Evolutionary conservation across 1,140 invertebrate genomes (phyloP).

Genomic region (Coenobita brevimanus): DNA sequence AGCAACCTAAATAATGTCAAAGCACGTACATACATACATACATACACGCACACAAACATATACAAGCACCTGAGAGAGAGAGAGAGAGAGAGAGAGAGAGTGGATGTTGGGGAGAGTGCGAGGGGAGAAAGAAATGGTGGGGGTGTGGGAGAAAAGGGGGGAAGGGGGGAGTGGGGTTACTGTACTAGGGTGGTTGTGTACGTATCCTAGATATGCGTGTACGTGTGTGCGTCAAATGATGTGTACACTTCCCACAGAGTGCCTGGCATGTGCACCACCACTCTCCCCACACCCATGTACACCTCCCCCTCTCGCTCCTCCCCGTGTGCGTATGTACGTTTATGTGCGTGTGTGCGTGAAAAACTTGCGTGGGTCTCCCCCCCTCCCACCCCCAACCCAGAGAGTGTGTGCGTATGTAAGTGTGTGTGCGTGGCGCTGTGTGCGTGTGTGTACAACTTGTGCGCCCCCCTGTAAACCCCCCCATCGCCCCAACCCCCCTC

Average conservation of each 20-base stretch:
- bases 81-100: not conserved
- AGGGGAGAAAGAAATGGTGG: not conserved
- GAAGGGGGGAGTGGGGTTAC: not conserved
- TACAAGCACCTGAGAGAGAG: not conserved
- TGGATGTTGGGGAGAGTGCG: not conserved
- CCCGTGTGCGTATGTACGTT: conserved; percentile 36
- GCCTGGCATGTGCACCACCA: not conserved
- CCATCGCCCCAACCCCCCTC: not conserved
- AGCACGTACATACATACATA: no score
- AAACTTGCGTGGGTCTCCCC: conserved; percentile 20
- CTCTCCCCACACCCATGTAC: not conserved
- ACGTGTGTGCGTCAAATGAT: conserved; percentile 16
- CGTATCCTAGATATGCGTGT: conserved; percentile 49
- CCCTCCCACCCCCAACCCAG: not conserved
- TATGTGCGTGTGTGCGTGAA: conserved; percentile 48
- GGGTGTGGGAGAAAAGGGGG: not conserved
- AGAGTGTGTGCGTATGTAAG: not conserved
- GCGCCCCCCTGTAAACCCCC: conserved; percentile 45
- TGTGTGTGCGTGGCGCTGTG: conserved; percentile 38
- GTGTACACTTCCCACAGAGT: conserved; percentile 24
- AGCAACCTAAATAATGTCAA: no score
- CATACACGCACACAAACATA: not conserved
- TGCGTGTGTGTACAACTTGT: conserved; percentile 59
- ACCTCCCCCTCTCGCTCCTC: conserved; percentile 12
- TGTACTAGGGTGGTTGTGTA: conserved; percentile 6